Evolutionary conservation across 2,888 invertebrate species (phyloP), one percentile per base, ranked within the genome.

Genomic region (Druceiella hillmani): DNA sequence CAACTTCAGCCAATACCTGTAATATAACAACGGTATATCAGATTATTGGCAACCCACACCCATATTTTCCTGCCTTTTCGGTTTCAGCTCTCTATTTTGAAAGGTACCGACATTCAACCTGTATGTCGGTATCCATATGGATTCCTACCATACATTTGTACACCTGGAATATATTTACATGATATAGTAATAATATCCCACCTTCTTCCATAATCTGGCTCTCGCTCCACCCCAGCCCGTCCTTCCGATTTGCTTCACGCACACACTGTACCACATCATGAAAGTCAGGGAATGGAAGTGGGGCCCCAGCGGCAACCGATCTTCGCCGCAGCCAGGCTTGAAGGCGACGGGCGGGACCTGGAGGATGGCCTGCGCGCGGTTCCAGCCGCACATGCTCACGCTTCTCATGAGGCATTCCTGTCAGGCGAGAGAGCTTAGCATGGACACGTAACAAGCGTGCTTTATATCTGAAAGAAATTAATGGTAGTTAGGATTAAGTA

Each of bases 361-460:
- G 29, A 0, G 66, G 63, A 17, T 58, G 60, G 0, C 69, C 66
- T 0, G 58, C 61, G 2, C 64, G 53, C 3, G 62, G 52, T 7
- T 67, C 64, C 12, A 72, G 53, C 4, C 42, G 34, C 10, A 17
- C 12, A 15, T 58, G 55, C 3, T 69, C 55, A 2, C 61, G 59
- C 4, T 68, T 64, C 41, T 69, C 68, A 1, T 68, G 67, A 0
- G 67, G 68, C 64, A 68, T 61, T 27, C 78, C 77, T 1, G 76
- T 77, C 47, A 81, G 52, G 54, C 80, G 75, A 59, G 81, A 81
- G 47, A 81, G 73, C 55, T 78, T 78, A n/a, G 75, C 71, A 44
- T 72, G 66, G 1, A 73, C 66, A 6, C 64, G 55, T 4, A 68
- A 60, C 56, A 72, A 59, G 42, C 72, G 59, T 36, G 66, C 64